Evolutionary conservation across 2,113 vertebrate species (phyloP).

Genomic region (Alligator mississippiensis): DNA sequence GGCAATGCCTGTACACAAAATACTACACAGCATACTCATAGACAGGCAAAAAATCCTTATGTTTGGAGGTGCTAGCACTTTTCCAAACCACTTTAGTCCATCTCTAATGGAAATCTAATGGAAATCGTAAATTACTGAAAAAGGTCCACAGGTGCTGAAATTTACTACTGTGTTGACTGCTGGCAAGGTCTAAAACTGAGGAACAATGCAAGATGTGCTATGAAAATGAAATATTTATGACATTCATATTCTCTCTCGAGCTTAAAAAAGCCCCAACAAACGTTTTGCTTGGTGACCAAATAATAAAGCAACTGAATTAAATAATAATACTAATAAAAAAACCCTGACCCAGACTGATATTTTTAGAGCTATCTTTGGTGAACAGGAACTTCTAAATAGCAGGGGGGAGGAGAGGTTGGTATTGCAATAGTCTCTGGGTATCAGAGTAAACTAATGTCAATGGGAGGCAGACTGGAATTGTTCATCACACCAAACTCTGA

Average conservation of each 20-base stretch:
- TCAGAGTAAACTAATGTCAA: constrained; percentile 62
- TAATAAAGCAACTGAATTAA: constrained; percentile 67
- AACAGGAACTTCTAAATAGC: constrained; percentile 46
- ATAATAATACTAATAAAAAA: constrained; percentile 47
- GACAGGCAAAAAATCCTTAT: constrained; percentile 28
- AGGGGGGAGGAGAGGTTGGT: neutral
- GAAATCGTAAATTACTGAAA: constrained; percentile 83
- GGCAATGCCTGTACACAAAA: neutral
- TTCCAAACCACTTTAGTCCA: constrained; percentile 71
- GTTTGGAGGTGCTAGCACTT: constrained; percentile 68
- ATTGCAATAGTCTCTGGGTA: constrained; percentile 44
- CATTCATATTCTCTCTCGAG: constrained; percentile 78
- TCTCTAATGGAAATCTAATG: constrained; percentile 84
- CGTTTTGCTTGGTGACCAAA: constrained; percentile 71
- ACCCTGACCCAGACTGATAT: constrained; percentile 8
- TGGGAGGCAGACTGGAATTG: constrained; percentile 45
- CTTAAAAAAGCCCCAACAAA: constrained; percentile 40
- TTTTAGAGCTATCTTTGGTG: constrained; percentile 65
- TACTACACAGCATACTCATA: neutral
- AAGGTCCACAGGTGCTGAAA: constrained; percentile 79
- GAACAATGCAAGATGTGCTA: constrained; percentile 75
- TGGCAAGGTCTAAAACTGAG: constrained; percentile 74
- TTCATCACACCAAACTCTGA: constrained; percentile 39
- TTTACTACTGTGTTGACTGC: constrained; percentile 81
- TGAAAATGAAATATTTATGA: constrained; percentile 83